Percentiles rank a stretch among this genome's conserved stretches.
These are phyloP conservation scores for Anguilla rostrata DNA, from an alignment of 2,113 vertebrate genomes.

Conservation along the genomic window DNA sequence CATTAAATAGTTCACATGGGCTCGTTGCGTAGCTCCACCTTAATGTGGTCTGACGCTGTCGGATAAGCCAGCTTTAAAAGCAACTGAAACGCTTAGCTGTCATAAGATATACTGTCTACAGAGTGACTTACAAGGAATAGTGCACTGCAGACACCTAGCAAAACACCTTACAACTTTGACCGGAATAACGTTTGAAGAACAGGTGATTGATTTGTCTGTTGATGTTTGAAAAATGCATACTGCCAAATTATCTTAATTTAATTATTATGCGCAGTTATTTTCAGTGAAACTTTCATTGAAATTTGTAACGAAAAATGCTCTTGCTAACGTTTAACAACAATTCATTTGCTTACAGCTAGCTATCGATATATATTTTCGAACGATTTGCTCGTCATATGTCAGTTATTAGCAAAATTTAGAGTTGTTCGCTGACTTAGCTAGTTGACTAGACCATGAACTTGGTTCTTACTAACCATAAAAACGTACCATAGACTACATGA, in stretches of 20 bases:
- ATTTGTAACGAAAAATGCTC: too few relatives aligned
- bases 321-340: too few relatives aligned
- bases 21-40: conserved; percentile 9
- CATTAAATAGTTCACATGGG: not conserved
- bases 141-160: not conserved
- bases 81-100: not conserved
- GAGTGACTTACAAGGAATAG: not conserved
- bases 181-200: not conserved
- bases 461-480: too few relatives aligned
- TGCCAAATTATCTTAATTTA: not conserved
- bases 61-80: conserved; percentile 7
- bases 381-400: too few relatives aligned
- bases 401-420: too few relatives aligned
- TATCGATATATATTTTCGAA: too few relatives aligned
- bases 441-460: too few relatives aligned
- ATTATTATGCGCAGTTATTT: not conserved
- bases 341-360: too few relatives aligned
- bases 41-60: not conserved
- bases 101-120: not conserved
- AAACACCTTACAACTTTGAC: not conserved
- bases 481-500: too few relatives aligned
- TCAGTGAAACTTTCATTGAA: not conserved
- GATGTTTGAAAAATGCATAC: not conserved
- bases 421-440: too few relatives aligned
- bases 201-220: not conserved